phyloP scores from a whole-genome alignment of 2,113 vertebrate genomes.

The Phylloscopus trochilus region DNA sequence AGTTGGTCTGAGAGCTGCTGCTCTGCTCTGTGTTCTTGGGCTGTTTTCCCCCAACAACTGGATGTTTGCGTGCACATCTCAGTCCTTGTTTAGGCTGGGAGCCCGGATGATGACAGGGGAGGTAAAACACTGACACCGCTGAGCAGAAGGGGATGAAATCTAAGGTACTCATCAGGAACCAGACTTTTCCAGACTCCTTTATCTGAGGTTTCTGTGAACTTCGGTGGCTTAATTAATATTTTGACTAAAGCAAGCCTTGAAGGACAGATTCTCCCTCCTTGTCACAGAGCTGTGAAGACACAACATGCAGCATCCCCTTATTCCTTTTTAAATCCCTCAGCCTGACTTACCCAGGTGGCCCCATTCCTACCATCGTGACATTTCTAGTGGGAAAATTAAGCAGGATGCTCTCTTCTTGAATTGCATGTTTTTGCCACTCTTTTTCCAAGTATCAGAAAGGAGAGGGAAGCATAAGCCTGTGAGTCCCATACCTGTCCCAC shows the following conservation, averaged over 20 bases:
- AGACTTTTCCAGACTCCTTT: neutral
- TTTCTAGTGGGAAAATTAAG: neutral
- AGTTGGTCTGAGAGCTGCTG: neutral
- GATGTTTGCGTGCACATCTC: neutral
- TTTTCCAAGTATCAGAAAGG: neutral
- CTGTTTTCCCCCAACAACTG: neutral
- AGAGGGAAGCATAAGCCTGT: neutral
- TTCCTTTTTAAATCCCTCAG: neutral
- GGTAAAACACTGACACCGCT: neutral
- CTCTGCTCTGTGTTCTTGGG: neutral
- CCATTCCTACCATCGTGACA: neutral
- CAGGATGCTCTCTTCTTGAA: neutral
- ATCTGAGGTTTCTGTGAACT: neutral
- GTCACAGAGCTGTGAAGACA: neutral
- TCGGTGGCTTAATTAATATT: slow-evolving; percentile 10
- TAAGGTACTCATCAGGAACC: neutral
- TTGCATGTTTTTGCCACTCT: neutral
- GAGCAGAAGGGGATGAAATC: neutral
- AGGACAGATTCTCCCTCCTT: neutral
- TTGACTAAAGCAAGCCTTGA: slow-evolving; percentile 16
- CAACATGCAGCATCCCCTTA: neutral
- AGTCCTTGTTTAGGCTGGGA: slow-evolving; percentile 39
- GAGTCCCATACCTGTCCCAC: neutral
- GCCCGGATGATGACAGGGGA: neutral
- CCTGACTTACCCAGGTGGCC: neutral